Conservation (phyloP, 2,888 invertebrate species). For the Scaeva pyrastri region DNA sequence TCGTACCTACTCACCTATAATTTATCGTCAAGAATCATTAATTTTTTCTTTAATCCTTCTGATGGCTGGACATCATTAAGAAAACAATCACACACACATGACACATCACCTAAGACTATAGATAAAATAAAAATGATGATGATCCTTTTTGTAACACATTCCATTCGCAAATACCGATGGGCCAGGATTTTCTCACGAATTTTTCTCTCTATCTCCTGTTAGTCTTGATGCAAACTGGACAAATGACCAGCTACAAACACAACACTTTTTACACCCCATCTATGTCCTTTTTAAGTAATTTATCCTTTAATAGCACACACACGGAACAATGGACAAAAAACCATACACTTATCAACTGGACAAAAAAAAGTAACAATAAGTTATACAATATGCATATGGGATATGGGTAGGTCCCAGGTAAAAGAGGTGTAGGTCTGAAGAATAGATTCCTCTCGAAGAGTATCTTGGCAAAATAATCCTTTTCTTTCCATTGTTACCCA, state of each 20-base stretch:
- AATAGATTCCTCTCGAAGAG: background rate
- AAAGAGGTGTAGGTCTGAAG: slow-evolving; percentile 4
- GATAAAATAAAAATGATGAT: slow-evolving; percentile 24
- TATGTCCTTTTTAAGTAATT: slow-evolving; percentile 73
- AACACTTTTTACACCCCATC: slow-evolving; percentile 62
- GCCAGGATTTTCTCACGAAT: slow-evolving; percentile 64
- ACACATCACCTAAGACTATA: slow-evolving; percentile 20
- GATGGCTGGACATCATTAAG: slow-evolving; percentile 68
- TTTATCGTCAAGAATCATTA: slow-evolving; percentile 63
- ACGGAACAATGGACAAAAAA: slow-evolving; percentile 72
- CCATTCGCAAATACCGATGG: background rate
- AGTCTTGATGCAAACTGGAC: slow-evolving; percentile 59
- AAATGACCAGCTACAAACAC: slow-evolving; percentile 37
- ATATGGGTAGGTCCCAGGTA: slow-evolving; percentile 10
- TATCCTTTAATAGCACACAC: slow-evolving; percentile 72
- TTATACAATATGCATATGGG: background rate
- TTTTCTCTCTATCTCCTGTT: background rate
- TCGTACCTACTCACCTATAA: background rate
- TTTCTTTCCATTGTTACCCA: slow-evolving; percentile 65
- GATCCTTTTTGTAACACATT: slow-evolving; percentile 49
- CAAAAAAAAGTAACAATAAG: background rate
- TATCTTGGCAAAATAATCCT: slow-evolving; percentile 75
- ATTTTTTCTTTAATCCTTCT: slow-evolving; percentile 63
- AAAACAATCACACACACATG: slow-evolving; percentile 30
- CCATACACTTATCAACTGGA: slow-evolving; percentile 50